phyloP scores from a whole-genome alignment of 2,888 invertebrate genomes.

The Megamerina dolium region DNA sequence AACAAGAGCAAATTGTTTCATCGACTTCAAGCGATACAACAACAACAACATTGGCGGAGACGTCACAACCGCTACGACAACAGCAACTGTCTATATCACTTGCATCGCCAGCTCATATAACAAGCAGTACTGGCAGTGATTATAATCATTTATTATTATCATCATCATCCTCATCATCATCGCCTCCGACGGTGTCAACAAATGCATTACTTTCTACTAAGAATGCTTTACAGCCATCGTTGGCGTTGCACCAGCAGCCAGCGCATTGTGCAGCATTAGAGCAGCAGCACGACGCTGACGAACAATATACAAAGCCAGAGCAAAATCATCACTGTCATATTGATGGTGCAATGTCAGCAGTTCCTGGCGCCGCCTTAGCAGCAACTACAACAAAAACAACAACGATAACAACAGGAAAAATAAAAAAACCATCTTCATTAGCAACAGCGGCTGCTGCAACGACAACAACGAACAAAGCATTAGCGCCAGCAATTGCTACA shows the following conservation, averaged over 20 bases:
- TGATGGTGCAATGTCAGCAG: constrained; percentile 17
- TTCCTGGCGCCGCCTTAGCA: constrained; percentile 21
- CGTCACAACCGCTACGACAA: constrained; percentile 18
- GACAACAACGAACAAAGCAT: constrained; percentile 4
- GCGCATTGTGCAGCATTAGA: constrained; percentile 10
- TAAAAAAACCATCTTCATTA: constrained; percentile 3
- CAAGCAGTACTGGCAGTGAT: constrained; percentile 43
- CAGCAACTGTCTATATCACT: constrained; percentile 22
- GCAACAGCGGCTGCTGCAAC: constrained; percentile 6
- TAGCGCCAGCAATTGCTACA: no score
- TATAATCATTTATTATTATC: no score
- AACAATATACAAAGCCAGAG: constrained; percentile 24
- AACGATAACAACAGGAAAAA: constrained; percentile 18
- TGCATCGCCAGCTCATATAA: constrained; percentile 39
- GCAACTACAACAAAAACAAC: constrained; percentile 22
- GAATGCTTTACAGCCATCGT: constrained; percentile 16
- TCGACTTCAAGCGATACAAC: constrained; percentile 32
- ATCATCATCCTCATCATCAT: constrained; percentile 13
- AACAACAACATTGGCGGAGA: constrained; percentile 18
- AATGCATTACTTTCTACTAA: constrained; percentile 14
- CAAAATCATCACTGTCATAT: constrained; percentile 14
- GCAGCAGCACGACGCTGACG: no score
- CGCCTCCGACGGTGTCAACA: constrained; percentile 5
- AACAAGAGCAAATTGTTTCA: constrained; percentile 37
- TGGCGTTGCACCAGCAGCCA: no score